Evolutionary conservation across 2,797 vertebrate species (phyloP), one percentile per base, ranked within the genome.

Genomic region (Leptoclinus maculatus): DNA sequence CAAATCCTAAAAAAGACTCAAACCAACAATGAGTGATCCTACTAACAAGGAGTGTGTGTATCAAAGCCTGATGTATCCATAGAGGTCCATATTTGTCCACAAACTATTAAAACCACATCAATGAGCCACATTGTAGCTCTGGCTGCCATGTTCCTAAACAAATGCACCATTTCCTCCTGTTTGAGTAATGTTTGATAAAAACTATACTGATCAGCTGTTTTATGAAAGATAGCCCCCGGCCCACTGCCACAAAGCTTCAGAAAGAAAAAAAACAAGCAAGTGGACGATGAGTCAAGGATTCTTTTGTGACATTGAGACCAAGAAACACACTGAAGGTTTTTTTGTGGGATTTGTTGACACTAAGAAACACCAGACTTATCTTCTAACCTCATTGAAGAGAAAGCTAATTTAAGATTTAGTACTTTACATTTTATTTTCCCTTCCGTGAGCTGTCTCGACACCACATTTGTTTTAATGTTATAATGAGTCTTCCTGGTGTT

Each of bases 331-430:
- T 29, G 29, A 4, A 29, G 29, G 29, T 29, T 29, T 29, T 29
- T 29, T 29, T 29, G 29, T 47, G 68, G 19, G 60, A 54, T 58
- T 70, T 74, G 56, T 32, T 63, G 43, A 74, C 16, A 39, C 5
- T 19, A 12, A 29, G 13, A 71, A 54, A 66, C 13, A 56, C 19
- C 34, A 74, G 49, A 9, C 5, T n/a, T 12, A 16, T 66, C 19
- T n/a, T 53, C n/a, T 34, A 45, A 56, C 19, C 25, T 74, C 41
- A 34, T 62, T 14, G 53, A 64, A 59, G 16, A 51, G 3, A 59
- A 43, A 54, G n/a, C n/a, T 1, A 25, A 64, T 19, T 3, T 62
- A 34, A 39, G 21, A 68, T 53, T 16, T 38, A 7, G 36, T 7
- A 21, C 17, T 34, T 41, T 11, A 14, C 1, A 47, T 36, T 45